Evolutionary conservation across 2,797 vertebrate genomes (phyloP).

Genomic region (Craterocephalus amniculus): DNA sequence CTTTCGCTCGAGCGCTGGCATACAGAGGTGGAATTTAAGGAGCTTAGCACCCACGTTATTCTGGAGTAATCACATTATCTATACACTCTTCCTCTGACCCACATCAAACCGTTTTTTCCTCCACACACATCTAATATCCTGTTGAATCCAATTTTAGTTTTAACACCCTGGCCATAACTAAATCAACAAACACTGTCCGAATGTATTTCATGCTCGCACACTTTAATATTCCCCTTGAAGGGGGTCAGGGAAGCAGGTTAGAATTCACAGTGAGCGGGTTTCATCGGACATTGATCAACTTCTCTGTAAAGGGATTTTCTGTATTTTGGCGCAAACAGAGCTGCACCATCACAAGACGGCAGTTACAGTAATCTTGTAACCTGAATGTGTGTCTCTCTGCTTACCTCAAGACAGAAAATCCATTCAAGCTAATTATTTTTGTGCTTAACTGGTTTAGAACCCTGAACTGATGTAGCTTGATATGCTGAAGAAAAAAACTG

Average conservation of each 20-base stretch:
- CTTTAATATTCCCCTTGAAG: slow-evolving; percentile 44
- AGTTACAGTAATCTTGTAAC: slow-evolving; percentile 60
- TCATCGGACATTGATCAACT: slow-evolving; percentile 25
- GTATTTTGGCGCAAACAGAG: slow-evolving; percentile 30
- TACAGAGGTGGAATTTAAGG: slow-evolving; percentile 54
- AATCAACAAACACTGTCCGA: slow-evolving; percentile 50
- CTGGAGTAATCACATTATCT: slow-evolving; percentile 71
- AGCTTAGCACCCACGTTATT: slow-evolving; percentile 62
- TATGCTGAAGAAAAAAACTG: slow-evolving; percentile 15
- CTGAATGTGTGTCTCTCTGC: slow-evolving; percentile 13
- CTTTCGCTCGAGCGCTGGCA: slow-evolving; percentile 42
- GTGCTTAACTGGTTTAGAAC: slow-evolving; percentile 21
- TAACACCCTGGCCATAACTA: slow-evolving; percentile 49
- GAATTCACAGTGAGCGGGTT: slow-evolving; percentile 25
- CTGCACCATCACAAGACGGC: slow-evolving; percentile 38
- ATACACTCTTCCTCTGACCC: slow-evolving; percentile 60
- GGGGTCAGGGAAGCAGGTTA: slow-evolving; percentile 30
- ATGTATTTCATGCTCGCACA: slow-evolving; percentile 41
- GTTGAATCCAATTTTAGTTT: slow-evolving; percentile 69
- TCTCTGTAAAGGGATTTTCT: slow-evolving; percentile 40
- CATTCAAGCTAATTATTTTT: slow-evolving; percentile 56
- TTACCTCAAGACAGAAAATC: slow-evolving; percentile 57
- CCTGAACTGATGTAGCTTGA: slow-evolving; percentile 13
- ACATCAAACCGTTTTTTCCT: slow-evolving; percentile 28
- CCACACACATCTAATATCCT: slow-evolving; percentile 50